Conservation (phyloP, 2,113 vertebrate genomes). For the Vicugna pacos region DNA sequence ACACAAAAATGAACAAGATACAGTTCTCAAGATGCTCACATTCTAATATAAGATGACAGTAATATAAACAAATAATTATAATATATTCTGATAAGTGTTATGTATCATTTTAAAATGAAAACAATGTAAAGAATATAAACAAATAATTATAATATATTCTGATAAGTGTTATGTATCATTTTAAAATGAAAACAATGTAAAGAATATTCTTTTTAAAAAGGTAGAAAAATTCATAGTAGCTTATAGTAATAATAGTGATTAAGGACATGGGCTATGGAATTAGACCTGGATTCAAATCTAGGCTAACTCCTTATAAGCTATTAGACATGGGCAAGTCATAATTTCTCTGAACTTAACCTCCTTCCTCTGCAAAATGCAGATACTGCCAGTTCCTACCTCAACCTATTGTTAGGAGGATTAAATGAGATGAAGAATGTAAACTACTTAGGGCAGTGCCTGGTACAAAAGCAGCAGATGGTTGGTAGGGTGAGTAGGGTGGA, state of each 20-base stretch:
- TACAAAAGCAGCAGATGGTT: neutral
- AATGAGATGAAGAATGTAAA: constrained; percentile 4
- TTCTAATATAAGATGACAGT: neutral
- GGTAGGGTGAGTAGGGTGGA: neutral
- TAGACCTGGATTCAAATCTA: neutral
- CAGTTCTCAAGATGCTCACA: neutral
- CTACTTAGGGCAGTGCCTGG: neutral
- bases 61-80: constrained; percentile 11
- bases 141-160: neutral
- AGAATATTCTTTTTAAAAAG: constrained; percentile 44
- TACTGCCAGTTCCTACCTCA: neutral
- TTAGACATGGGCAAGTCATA: neutral
- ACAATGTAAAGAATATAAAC: neutral
- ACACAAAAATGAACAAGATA: neutral
- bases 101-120: neutral
- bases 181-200: neutral
- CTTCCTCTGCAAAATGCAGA: neutral
- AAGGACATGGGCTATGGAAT: neutral
- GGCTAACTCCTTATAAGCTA: neutral
- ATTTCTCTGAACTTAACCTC: neutral
- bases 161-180: neutral
- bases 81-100: neutral
- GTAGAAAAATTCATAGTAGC: neutral
- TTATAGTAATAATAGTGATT: neutral
- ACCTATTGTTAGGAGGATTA: neutral